Percentiles rank a stretch among this genome's conserved stretches.
These are phyloP conservation scores for Apodemia duryi DNA, from an alignment of 2,888 invertebrate genomes.

Conservation along the genomic window DNA sequence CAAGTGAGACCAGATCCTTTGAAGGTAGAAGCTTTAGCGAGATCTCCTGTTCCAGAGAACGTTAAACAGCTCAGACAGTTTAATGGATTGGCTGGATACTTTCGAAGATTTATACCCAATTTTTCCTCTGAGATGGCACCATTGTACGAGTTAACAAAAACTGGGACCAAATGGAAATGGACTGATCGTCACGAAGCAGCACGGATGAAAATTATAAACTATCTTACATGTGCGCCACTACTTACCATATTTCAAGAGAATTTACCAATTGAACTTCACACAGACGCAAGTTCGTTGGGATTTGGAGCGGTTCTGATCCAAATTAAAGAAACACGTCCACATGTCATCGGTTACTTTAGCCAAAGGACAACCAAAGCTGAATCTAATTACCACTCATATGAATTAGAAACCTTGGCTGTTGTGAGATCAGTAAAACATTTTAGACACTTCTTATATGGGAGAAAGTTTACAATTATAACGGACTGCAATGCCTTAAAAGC, in stretches of 20 bases:
- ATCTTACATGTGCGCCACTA: constrained; percentile 25
- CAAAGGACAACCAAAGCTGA: constrained; percentile 10
- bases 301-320: constrained; percentile 34
- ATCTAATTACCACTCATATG: constrained; percentile 6
- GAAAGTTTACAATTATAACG: no score
- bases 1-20: constrained; percentile 20
- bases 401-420: background rate
- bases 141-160: constrained; percentile 35
- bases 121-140: constrained; percentile 31
- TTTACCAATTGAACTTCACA: constrained; percentile 29
- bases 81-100: constrained; percentile 31
- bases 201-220: constrained; percentile 20
- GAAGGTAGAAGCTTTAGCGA: constrained; percentile 20
- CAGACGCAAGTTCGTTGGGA: constrained; percentile 30
- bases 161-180: constrained; percentile 32
- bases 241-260: constrained; percentile 30
- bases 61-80: constrained; percentile 31
- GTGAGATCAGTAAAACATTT: no score
- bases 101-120: constrained; percentile 30
- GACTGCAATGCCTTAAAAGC: no score
- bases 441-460: no score
- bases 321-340: constrained; percentile 10
- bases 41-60: background rate
- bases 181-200: constrained; percentile 25
- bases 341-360: constrained; percentile 11